Conservation (phyloP, 1,140 invertebrate species). For the Drosophila rufa region DNA sequence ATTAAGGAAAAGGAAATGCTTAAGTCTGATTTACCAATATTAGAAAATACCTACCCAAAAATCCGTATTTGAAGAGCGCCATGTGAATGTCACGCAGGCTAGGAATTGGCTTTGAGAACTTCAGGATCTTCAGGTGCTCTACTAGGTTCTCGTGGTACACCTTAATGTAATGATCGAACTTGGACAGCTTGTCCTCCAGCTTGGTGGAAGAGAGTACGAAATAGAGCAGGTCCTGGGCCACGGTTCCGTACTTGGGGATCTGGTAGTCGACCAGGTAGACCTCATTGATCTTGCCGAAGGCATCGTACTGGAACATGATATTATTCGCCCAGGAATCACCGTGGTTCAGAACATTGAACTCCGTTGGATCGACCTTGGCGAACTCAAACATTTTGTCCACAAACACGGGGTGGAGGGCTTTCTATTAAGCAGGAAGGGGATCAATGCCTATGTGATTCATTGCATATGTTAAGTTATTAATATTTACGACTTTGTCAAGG, state of each 20-base stretch:
- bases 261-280: slow-evolving; percentile 72
- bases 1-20: no score
- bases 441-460: no score
- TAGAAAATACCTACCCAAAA: background rate
- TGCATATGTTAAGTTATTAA: background rate
- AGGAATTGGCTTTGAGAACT: slow-evolving; percentile 65
- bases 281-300: slow-evolving; percentile 81
- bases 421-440: slow-evolving; percentile 7
- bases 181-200: slow-evolving; percentile 68
- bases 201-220: slow-evolving; percentile 72
- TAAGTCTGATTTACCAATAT: no score
- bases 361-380: slow-evolving; percentile 74
- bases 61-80: background rate
- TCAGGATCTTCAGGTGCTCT: slow-evolving; percentile 61
- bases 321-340: slow-evolving; percentile 87
- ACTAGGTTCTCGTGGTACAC: slow-evolving; percentile 67
- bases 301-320: slow-evolving; percentile 88
- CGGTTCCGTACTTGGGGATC: slow-evolving; percentile 64
- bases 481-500: slow-evolving; percentile 56
- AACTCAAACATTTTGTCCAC: slow-evolving; percentile 46
- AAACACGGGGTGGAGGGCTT: slow-evolving; percentile 20
- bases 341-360: slow-evolving; percentile 88
- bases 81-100: slow-evolving; percentile 63
- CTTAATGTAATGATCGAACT: slow-evolving; percentile 78
- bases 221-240: slow-evolving; percentile 70